Conservation (phyloP, 2,797 vertebrate species). For the Gorsachius magnificus region DNA sequence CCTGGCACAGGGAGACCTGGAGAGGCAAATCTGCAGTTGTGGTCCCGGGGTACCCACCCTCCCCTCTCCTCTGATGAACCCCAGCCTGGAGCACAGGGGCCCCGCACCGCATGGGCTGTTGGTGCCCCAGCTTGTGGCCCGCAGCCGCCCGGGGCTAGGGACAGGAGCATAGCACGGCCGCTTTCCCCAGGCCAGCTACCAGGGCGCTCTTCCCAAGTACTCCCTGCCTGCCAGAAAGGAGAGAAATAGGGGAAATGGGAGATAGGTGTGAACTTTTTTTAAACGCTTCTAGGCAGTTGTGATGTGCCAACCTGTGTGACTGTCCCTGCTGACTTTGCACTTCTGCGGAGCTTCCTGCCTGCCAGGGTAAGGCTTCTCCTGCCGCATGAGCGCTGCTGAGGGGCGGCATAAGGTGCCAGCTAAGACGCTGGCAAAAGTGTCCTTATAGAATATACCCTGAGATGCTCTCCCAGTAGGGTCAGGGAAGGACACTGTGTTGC, state of each 20-base stretch:
- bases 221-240: neutral
- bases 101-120: rapidly evolving
- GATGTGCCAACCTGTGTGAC: neutral
- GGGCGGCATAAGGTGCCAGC: neutral
- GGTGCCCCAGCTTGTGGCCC: neutral
- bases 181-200: neutral
- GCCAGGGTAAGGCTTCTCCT: neutral
- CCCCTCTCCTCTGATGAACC: neutral
- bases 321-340: neutral
- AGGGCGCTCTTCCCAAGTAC: neutral
- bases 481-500: neutral
- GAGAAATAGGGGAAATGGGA: neutral
- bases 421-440: neutral
- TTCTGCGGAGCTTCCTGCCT: neutral
- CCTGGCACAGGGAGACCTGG: neutral
- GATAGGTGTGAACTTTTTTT: neutral
- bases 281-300: neutral
- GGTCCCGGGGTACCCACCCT: neutral
- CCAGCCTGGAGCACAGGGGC: neutral
- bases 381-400: neutral
- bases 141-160: neutral
- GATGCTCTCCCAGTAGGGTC: neutral
- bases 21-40: neutral
- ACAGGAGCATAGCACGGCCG: rapidly evolving
- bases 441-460: neutral